Evolutionary conservation across 2,797 vertebrate species (phyloP).

Genomic region (Myotis myotis): DNA sequence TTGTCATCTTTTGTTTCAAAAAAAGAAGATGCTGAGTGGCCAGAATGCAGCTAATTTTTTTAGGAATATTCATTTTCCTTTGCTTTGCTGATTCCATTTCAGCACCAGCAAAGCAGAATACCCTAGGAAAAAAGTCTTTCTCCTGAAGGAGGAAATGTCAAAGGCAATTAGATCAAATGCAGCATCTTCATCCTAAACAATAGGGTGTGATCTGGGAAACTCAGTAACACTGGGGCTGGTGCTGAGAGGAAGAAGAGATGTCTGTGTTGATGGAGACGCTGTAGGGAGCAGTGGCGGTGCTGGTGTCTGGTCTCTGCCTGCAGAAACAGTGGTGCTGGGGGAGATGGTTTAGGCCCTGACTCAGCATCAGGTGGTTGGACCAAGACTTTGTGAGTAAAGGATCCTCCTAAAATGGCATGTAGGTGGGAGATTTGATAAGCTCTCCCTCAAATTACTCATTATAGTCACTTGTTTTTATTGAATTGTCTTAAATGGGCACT

Average conservation of each 20-base stretch:
- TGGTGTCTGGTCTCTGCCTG: conserved; percentile 79
- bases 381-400: conserved; percentile 43
- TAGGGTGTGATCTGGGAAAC: conserved; percentile 78
- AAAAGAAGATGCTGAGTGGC: background rate
- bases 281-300: background rate
- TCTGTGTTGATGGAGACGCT: conserved; percentile 73
- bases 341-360: conserved; percentile 31
- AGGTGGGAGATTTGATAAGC: conserved; percentile 37
- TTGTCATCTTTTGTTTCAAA: background rate
- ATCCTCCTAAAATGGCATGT: conserved; percentile 15
- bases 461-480: background rate
- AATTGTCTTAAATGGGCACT: background rate
- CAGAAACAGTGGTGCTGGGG: conserved; percentile 73
- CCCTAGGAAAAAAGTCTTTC: too few relatives aligned
- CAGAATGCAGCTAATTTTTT: background rate
- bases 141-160: conserved; percentile 59
- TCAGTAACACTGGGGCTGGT: conserved; percentile 38
- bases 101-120: background rate
- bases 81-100: background rate
- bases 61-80: background rate
- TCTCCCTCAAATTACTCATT: background rate
- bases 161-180: conserved; percentile 67
- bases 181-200: conserved; percentile 76
- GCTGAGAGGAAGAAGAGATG: conserved; percentile 51
- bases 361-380: conserved; percentile 66